Conservation (phyloP, 1,140 invertebrate genomes). For the Aphidius ervi region DNA sequence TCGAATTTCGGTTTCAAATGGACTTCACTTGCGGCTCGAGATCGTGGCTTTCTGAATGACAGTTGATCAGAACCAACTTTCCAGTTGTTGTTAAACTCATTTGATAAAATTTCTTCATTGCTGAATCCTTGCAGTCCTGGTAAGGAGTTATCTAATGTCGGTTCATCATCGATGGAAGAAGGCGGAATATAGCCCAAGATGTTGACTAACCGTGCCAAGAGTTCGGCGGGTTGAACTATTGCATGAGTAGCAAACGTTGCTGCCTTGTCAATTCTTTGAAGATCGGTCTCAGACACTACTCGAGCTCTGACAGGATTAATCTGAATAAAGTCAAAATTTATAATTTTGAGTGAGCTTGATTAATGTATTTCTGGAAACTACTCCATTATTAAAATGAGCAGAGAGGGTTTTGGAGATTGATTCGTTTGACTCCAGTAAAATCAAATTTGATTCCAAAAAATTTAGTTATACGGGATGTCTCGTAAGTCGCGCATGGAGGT, state of each 20-base stretch:
- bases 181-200: conserved; percentile 64
- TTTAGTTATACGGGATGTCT: too few species aligned
- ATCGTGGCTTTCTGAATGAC: conserved; percentile 48
- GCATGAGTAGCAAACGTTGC: conserved; percentile 64
- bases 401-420: too few species aligned
- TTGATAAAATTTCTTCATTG: conserved; percentile 65
- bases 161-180: conserved; percentile 14
- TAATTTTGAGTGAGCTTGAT: too few species aligned
- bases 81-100: conserved; percentile 58
- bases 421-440: too few species aligned
- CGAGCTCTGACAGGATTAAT: conserved; percentile 29
- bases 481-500: too few species aligned
- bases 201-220: conserved; percentile 70
- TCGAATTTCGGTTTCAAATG: conserved; percentile 47
- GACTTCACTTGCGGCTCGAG: conserved; percentile 52
- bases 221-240: conserved; percentile 66
- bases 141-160: conserved; percentile 43
- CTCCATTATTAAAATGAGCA: too few species aligned
- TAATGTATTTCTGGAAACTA: too few species aligned
- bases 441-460: too few species aligned
- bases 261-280: conserved; percentile 70
- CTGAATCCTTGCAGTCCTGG: conserved; percentile 61
- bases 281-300: conserved; percentile 70
- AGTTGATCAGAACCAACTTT: conserved; percentile 53
- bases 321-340: too few species aligned